Evolutionary conservation across 2,888 invertebrate species (phyloP).

Genomic region (Teleogryllus oceanicus): DNA sequence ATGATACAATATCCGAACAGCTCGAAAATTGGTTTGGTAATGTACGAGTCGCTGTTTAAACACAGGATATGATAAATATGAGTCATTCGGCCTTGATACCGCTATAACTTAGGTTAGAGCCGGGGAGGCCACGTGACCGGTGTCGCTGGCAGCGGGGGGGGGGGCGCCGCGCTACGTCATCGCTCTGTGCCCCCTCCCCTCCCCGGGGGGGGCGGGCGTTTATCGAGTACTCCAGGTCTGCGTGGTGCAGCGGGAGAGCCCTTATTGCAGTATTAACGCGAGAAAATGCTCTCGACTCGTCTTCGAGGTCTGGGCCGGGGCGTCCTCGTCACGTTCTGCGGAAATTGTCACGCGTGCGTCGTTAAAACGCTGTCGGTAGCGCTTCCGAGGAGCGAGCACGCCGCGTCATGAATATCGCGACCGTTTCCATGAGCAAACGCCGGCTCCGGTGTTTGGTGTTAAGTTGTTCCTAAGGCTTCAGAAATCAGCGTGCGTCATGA

Average conservation of each 20-base stretch:
- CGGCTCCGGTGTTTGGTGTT: no score
- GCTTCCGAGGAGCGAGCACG: no score
- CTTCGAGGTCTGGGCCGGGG: no score
- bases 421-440: no score
- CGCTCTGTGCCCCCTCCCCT: not conserved
- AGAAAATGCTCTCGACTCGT: no score
- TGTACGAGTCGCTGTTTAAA: not conserved
- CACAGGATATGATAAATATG: constrained; percentile 4
- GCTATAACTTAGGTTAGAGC: not conserved
- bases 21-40: not conserved
- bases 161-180: not conserved
- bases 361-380: no score
- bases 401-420: no score
- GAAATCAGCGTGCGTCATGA: no score
- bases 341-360: no score
- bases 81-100: constrained; percentile 5
- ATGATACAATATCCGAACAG: constrained; percentile 18
- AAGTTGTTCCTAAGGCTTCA: no score
- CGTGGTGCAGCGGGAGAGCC: not conserved
- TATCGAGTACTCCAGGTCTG: not conserved
- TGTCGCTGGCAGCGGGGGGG: not conserved
- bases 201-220: not conserved
- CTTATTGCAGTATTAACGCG: no score
- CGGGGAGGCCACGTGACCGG: not conserved
- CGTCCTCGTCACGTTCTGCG: no score